These are phyloP conservation scores for Cheilosia scutellata DNA, from an alignment of 2,888 invertebrate genomes.

Conservation along the genomic window DNA sequence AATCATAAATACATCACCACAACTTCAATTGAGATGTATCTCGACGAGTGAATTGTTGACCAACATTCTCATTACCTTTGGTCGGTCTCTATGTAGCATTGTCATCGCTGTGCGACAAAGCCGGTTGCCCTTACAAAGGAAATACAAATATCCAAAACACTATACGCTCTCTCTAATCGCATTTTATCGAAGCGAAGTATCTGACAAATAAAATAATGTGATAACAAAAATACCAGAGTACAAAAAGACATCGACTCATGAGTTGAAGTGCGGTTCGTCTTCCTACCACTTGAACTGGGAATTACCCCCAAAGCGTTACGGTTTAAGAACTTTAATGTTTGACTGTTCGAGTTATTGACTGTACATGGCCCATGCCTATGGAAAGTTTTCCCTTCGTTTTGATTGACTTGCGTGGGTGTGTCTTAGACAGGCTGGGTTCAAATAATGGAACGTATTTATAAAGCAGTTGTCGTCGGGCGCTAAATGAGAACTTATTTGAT, in stretches of 20 bases:
- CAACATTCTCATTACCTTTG: conserved; percentile 35
- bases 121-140: background rate
- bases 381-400: too few relatives aligned
- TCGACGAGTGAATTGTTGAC: conserved; percentile 30
- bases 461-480: too few relatives aligned
- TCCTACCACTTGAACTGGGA: too few relatives aligned
- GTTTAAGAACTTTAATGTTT: too few relatives aligned
- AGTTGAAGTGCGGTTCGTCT: too few relatives aligned
- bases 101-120: conserved; percentile 2
- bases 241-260: conserved; percentile 1
- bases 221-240: conserved; percentile 1
- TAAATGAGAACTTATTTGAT: too few relatives aligned
- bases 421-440: too few relatives aligned
- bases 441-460: too few relatives aligned
- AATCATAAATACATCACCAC: background rate
- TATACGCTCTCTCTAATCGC: background rate
- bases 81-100: background rate
- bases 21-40: background rate
- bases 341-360: too few relatives aligned
- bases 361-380: too few relatives aligned
- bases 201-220: background rate
- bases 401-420: too few relatives aligned
- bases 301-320: too few relatives aligned
- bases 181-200: background rate
- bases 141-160: background rate